Percentiles rank a stretch among this genome's conserved stretches.
Evolutionary conservation across 1,140 invertebrate species (phyloP).

Genomic region (Globodera rostochiensis): DNA sequence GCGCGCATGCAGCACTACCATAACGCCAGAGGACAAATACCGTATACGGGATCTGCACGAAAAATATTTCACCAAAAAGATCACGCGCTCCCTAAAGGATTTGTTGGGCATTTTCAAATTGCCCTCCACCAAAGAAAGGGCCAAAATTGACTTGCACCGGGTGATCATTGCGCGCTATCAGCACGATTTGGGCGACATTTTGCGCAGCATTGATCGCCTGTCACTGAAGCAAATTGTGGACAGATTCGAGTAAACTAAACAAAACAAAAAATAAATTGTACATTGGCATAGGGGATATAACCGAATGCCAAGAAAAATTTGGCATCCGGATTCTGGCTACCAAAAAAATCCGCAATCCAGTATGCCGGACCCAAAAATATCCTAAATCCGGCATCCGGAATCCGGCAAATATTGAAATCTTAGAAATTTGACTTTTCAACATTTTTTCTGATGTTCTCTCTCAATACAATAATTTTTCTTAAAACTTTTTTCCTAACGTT

Average conservation of each 20-base stretch:
- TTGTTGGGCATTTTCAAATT: background rate
- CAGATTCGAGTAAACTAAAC: background rate
- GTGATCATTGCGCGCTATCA: background rate
- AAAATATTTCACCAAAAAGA: background rate
- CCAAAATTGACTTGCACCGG: background rate
- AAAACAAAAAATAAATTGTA: background rate
- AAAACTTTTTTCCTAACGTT: background rate
- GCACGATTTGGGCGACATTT: slow-evolving; percentile 3
- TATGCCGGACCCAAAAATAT: too few relatives aligned
- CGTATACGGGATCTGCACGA: background rate
- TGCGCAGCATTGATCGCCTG: slow-evolving; percentile 8
- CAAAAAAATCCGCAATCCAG: too few relatives aligned
- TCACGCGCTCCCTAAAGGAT: background rate
- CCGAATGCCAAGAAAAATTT: too few relatives aligned
- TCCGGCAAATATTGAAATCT: background rate
- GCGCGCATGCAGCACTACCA: background rate
- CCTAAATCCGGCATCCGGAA: too few relatives aligned
- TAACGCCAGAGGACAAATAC: background rate
- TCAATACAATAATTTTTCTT: too few relatives aligned
- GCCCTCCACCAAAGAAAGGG: background rate
- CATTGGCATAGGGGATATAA: background rate
- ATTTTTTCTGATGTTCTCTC: too few relatives aligned
- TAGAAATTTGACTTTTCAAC: background rate
- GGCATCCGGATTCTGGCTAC: too few relatives aligned
- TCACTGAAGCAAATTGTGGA: background rate